A percentile compares a stretch with the other conserved stretches of the same genome.
These are phyloP conservation scores for Drosophila glabriapex DNA, from an alignment of 2,888 invertebrate genomes.

Conservation along the genomic window DNA sequence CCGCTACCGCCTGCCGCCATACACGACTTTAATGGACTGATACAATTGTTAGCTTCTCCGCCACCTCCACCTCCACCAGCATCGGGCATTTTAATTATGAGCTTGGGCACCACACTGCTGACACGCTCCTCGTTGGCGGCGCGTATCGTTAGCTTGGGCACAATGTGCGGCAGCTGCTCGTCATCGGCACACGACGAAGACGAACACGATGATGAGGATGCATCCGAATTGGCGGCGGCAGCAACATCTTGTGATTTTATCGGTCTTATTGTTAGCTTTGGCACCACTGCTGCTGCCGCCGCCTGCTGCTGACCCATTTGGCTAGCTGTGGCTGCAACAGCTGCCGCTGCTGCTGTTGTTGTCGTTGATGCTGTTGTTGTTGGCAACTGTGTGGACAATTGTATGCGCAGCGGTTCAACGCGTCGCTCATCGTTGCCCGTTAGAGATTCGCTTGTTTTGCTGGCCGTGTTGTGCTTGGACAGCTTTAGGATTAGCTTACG, in stretches of 20 bases:
- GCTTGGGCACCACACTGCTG: conserved; percentile 83
- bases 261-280: conserved; percentile 83
- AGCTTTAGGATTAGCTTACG: conserved; percentile 73
- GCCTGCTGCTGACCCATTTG: conserved; percentile 5
- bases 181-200: conserved; percentile 77
- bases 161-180: conserved; percentile 80
- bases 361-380: conserved; percentile 16
- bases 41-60: conserved; percentile 25
- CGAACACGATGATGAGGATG: conserved; percentile 79
- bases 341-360: conserved; percentile 10
- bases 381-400: conserved; percentile 70
- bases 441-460: conserved; percentile 65
- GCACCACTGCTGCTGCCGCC: conserved; percentile 46
- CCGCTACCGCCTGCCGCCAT: conserved; percentile 5
- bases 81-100: conserved; percentile 84
- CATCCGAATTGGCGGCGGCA: conserved; percentile 61
- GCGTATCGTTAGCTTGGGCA: conserved; percentile 85
- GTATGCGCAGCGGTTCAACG: conserved; percentile 85
- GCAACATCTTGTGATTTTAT: conserved; percentile 67
- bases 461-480: conserved; percentile 50
- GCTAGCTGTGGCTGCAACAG: conserved; percentile 9
- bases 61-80: conserved; percentile 25
- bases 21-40: conserved; percentile 56
- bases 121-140: conserved; percentile 80
- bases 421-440: conserved; percentile 76